Conservation (phyloP, 2,113 vertebrate species). For the Ammospiza caudacuta region DNA sequence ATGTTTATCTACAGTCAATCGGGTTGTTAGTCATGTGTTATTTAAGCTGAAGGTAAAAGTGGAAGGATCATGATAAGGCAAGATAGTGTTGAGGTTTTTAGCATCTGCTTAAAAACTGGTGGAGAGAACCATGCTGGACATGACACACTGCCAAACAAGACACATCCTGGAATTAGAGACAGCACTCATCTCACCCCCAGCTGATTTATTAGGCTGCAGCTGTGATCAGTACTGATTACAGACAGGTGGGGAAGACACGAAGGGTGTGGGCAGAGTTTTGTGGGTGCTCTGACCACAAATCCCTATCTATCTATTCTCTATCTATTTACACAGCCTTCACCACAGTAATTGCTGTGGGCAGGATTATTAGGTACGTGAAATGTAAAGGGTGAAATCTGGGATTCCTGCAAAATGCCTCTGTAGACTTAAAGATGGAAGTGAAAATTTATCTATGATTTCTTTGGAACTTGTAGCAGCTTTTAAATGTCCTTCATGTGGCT, state of each 20-base stretch:
- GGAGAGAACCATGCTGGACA: background rate
- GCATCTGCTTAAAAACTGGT: background rate
- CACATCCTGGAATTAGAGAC: background rate
- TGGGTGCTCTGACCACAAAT: background rate
- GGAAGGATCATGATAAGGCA: background rate
- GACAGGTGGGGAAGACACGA: rapidly evolving
- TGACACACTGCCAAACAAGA: background rate
- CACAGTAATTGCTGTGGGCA: background rate
- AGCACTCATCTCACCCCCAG: background rate
- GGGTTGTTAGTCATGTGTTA: background rate
- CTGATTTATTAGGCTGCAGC: background rate
- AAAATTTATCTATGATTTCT: background rate
- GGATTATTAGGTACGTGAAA: background rate
- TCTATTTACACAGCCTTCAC: background rate
- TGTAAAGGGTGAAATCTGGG: background rate
- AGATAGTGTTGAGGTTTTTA: background rate
- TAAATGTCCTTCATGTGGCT: background rate
- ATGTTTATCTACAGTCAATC: background rate
- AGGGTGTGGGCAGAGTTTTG: background rate
- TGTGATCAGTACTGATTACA: background rate
- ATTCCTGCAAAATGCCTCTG: background rate
- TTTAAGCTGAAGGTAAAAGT: slow-evolving; percentile 8
- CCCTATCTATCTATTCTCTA: background rate
- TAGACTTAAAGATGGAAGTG: background rate
- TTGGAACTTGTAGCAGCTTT: background rate